Conservation (phyloP, 1,140 invertebrate genomes). For the Formica exsecta region DNA sequence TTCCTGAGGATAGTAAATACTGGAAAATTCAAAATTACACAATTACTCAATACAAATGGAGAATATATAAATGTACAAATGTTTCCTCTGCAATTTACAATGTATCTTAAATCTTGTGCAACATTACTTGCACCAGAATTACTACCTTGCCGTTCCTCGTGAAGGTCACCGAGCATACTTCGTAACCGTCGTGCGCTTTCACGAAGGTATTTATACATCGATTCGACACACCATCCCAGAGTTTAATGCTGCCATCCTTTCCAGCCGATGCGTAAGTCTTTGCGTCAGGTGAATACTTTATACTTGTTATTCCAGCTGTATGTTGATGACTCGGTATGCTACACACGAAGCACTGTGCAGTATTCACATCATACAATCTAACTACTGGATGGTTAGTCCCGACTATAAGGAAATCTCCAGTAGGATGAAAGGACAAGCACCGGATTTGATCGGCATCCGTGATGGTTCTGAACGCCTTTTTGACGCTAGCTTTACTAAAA, state of each 20-base stretch:
- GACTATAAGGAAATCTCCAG: conserved; percentile 97
- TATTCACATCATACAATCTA: conserved; percentile 97
- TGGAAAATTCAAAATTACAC: conserved; percentile 83
- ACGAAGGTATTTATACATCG: conserved; percentile 97
- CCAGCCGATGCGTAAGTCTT: conserved; percentile 96
- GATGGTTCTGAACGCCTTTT: conserved; percentile 98
- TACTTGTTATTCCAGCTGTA: conserved; percentile 93
- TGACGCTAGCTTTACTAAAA: conserved; percentile 98
- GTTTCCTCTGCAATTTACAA: background rate
- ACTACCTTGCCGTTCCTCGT: conserved; percentile 98
- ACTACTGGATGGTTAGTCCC: conserved; percentile 97
- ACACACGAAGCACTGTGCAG: conserved; percentile 98
- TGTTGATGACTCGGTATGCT: conserved; percentile 97
- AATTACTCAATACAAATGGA: background rate
- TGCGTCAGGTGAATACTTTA: conserved; percentile 93
- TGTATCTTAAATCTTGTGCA: background rate
- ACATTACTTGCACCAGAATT: conserved; percentile 26
- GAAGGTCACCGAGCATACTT: conserved; percentile 97
- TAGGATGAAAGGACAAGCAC: conserved; percentile 97
- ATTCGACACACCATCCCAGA: conserved; percentile 98
- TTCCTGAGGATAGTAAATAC: conserved; percentile 98
- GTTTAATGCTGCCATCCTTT: conserved; percentile 97
- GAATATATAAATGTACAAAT: background rate
- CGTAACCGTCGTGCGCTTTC: conserved; percentile 97
- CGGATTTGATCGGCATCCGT: conserved; percentile 96